Base-by-base conservation (phyloP, 2,888 invertebrate species). In the Tenthredo mesomela region DNA sequence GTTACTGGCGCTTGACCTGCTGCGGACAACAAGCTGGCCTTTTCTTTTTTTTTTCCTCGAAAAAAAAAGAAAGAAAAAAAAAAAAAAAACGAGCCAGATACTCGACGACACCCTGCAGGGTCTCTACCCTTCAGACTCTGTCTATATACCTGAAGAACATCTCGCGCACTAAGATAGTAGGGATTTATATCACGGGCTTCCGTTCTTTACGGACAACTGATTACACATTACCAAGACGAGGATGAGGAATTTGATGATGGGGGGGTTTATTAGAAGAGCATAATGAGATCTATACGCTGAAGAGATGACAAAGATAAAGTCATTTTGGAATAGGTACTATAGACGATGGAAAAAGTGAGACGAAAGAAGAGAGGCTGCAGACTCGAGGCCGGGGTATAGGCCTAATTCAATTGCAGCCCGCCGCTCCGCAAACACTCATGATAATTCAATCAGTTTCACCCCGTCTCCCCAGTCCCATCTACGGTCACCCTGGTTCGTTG, bases 341-440 rank as follows among this genome's bases (percentile, higher is more conserved):
- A 1, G 18, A 67, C 33, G 1, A 67, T n/a, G 33, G 33, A 67
- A 67, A 33, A 50, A 33, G 33, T 18, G 37, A 21, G 15, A 15
- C 12, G 18, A 29, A n/a, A 29, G 40, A 40, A 47, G 21, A 25
- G 67, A 67, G 40, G n/a, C 77, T 50, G 84, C 86, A 86, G 85
- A 86, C 89, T 87, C 86, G 33, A 33, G 33, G 82, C 85, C 86
- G 86, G 85, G 85, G 80, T 40, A 67, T 85, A 88, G 88, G 88
- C 88, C 90, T 93, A 93, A 93, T 93, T 93, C 93, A 91, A 93
- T 93, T 93, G 93, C 90, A 92, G 87, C 90, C 90, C 90, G 90
- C 91, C 91, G 92, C 91, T 93, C 92, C 92, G 91, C 93, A 93
- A 93, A 93, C 93, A 93, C 93, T 93, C 92, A 91, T 92, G 93